Evolutionary conservation across 53 echinoderm and acorn worm species (phyloP).

Genomic region (Actinopyga echinites): DNA sequence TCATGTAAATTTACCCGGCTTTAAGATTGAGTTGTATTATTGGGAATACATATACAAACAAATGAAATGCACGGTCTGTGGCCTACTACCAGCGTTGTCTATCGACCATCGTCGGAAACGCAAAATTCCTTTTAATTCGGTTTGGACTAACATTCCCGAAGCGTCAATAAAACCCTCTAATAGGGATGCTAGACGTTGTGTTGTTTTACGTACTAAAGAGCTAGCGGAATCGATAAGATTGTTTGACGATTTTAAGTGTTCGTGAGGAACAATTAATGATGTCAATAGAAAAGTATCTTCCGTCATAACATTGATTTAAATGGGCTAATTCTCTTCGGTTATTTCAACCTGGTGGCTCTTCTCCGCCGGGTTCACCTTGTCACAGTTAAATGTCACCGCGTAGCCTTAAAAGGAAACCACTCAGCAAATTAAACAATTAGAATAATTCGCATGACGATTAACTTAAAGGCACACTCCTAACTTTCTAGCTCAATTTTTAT

Average conservation of each 20-base stretch:
- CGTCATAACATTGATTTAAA: slow-evolving; percentile 25
- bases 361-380: not conserved
- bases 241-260: slow-evolving; percentile 23
- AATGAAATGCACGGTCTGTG: not conserved
- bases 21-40: too few relatives aligned
- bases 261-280: slow-evolving; percentile 33
- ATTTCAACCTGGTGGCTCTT: not conserved
- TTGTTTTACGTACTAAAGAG: too few relatives aligned
- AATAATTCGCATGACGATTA: too few relatives aligned
- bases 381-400: not conserved
- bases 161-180: too few relatives aligned
- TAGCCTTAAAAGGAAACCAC: too few relatives aligned
- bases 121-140: not conserved
- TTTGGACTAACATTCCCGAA: too few relatives aligned
- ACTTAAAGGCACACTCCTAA: too few relatives aligned
- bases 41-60: too few relatives aligned
- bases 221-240: not conserved
- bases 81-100: not conserved
- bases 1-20: not conserved
- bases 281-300: not conserved
- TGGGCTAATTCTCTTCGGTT: not conserved
- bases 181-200: too few relatives aligned
- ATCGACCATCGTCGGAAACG: not conserved
- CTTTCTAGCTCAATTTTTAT: too few relatives aligned
- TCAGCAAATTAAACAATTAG: too few relatives aligned